Evolutionary conservation across 2,797 vertebrate species (phyloP).

Genomic region (Paguma larvata): DNA sequence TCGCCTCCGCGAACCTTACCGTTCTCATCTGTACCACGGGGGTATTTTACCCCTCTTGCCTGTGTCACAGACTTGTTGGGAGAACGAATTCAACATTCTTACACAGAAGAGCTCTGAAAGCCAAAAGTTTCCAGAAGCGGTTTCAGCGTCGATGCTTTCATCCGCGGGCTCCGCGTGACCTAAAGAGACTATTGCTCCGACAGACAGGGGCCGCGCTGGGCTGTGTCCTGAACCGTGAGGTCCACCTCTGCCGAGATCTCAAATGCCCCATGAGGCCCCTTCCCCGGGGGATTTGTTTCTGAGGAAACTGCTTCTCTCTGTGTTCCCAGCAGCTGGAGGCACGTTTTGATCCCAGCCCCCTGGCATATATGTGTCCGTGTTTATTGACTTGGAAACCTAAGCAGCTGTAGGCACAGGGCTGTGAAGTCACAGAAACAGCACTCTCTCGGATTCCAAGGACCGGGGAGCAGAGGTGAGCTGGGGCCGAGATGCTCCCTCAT

Average conservation of each 20-base stretch:
- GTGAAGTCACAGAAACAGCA: neutral
- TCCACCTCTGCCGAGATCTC: neutral
- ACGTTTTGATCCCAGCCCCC: conserved; percentile 40
- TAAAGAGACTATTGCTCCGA: neutral
- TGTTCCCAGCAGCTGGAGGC: conserved; percentile 71
- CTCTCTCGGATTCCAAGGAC: too few relatives aligned
- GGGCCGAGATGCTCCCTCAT: neutral
- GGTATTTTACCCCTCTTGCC: neutral
- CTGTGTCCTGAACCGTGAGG: neutral
- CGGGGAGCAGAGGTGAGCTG: neutral
- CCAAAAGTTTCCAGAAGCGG: neutral
- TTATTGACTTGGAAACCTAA: conserved; percentile 65
- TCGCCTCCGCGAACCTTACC: neutral
- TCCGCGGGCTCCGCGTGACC: neutral
- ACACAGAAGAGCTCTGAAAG: neutral
- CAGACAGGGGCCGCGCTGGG: neutral
- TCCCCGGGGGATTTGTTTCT: neutral
- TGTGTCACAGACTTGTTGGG: neutral
- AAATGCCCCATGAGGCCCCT: conserved; percentile 9
- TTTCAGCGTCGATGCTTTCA: neutral
- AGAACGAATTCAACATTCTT: neutral
- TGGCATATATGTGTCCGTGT: conserved; percentile 50
- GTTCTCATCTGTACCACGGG: neutral
- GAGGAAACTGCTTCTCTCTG: conserved; percentile 59
- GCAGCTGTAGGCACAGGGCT: neutral